These are phyloP conservation scores for Sarcophaga bullata DNA, from an alignment of 1,140 invertebrate species.

Conservation along the genomic window DNA sequence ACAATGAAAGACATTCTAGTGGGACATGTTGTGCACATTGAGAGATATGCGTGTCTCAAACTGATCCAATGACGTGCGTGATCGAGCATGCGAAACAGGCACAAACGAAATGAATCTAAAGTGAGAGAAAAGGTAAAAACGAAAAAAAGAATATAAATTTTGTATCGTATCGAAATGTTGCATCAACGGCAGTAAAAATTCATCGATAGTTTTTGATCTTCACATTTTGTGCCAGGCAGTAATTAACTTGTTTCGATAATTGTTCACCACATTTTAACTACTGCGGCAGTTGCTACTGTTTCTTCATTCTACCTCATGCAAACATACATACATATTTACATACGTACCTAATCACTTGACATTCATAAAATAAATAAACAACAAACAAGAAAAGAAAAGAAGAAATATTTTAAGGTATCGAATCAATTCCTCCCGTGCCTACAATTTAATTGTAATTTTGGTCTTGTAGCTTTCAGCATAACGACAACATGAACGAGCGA, in stretches of 20 bases:
- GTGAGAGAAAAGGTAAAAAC: too few relatives aligned
- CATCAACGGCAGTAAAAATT: neutral
- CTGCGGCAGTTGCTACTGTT: constrained; percentile 16
- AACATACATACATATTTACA: too few relatives aligned
- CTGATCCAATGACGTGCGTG: neutral
- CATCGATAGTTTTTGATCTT: constrained; percentile 12
- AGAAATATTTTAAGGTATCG: too few relatives aligned
- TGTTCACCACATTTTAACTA: constrained; percentile 21
- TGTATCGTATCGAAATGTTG: neutral
- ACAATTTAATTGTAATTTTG: constrained; percentile 12
- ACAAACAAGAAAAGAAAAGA: too few relatives aligned
- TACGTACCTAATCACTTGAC: too few relatives aligned
- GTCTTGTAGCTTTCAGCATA: neutral
- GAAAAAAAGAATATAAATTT: neutral
- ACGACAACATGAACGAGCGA: neutral
- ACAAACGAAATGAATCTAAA: too few relatives aligned
- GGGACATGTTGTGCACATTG: constrained; percentile 10
- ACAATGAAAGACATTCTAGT: neutral
- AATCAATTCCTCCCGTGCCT: neutral
- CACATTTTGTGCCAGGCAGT: constrained; percentile 15
- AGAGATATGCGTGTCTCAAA: constrained; percentile 4
- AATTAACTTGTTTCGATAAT: constrained; percentile 27
- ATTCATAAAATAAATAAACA: too few relatives aligned
- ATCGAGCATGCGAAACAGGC: neutral
- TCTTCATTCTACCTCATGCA: neutral